Base-by-base conservation (phyloP, 2,888 invertebrate species). In the Aquatica leii region DNA sequence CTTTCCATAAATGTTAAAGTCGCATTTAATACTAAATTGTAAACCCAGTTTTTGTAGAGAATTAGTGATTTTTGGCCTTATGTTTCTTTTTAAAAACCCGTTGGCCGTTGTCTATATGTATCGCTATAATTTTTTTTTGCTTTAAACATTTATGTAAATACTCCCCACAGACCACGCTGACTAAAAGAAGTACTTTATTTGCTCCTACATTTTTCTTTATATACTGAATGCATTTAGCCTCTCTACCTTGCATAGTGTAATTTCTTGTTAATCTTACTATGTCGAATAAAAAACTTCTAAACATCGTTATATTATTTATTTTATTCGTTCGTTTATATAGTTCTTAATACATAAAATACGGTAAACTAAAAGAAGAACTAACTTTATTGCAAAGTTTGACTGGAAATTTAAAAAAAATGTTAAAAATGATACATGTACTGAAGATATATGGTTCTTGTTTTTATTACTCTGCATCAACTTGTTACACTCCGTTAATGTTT, bases 61-160 rank as follows among this genome's bases (percentile, higher is more conserved):
- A 74, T 91, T 87, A 77, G 92, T 92, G 53, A 98, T 98, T 74
- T 91, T 89, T 53, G 88, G 87, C 75, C 95, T 96, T 82, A 99
- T 99, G 74, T 94, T 90, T 82, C 96, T 95, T 69, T 98, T 88
- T 97, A 99, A 97, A 81, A n/a, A n/a, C n/a, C n/a, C n/a, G n/a
- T n/a, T n/a, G n/a, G n/a, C n/a, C n/a, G n/a, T n/a, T n/a, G n/a
- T 99, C 98, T 74, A 99, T 95, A 84, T 99, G 98, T 69, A 98
- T 87, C 21, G 98, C 98, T 76, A 98, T 94, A 62, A 99, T 90
- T 82, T 97, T 95, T 74, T 94, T 92, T 73, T 92, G 90, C 64
- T 89, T 87, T 51, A 99, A 85, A 8, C 98, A 97, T 80, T 92
- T 92, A 80, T 94, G 91, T 55, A 99, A 85, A 65, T 99, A 84